These are phyloP conservation scores for Perithous albicinctus DNA, from an alignment of 2,888 invertebrate genomes.

Conservation along the genomic window DNA sequence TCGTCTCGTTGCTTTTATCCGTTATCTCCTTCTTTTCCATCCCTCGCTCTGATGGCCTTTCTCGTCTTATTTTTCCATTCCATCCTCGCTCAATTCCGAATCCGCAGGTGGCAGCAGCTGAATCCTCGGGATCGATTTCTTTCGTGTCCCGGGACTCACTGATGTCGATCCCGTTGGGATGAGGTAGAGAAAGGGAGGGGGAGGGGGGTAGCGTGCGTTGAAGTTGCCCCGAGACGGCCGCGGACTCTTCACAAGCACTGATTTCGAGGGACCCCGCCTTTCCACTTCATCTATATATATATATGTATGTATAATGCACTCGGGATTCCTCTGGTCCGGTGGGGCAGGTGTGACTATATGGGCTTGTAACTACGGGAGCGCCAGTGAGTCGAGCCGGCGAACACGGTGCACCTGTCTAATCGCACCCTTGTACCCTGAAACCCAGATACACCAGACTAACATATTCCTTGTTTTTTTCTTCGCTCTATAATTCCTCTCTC, in stretches of 20 bases:
- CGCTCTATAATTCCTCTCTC: constrained; percentile 17
- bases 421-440: constrained; percentile 56
- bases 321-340: constrained; percentile 47
- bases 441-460: constrained; percentile 39
- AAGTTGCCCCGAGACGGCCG: constrained; percentile 1
- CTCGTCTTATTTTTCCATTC: constrained; percentile 49
- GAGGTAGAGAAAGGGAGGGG: too few relatives aligned
- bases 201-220: too few relatives aligned
- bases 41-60: constrained; percentile 10
- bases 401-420: constrained; percentile 70
- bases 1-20: too few relatives aligned
- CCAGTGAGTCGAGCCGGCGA: constrained; percentile 40
- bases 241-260: constrained; percentile 54
- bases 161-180: constrained; percentile 56
- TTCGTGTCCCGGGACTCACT: constrained; percentile 43
- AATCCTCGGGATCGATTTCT: constrained; percentile 63
- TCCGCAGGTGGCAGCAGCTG: constrained; percentile 67
- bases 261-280: constrained; percentile 59
- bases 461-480: constrained; percentile 18
- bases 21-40: constrained; percentile 56
- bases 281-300: constrained; percentile 27
- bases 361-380: constrained; percentile 47
- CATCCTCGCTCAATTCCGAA: constrained; percentile 59
- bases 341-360: constrained; percentile 66
- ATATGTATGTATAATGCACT: constrained; percentile 4